These are phyloP conservation scores for Orchestes rusci DNA, from an alignment of 2,888 invertebrate genomes.

Conservation along the genomic window DNA sequence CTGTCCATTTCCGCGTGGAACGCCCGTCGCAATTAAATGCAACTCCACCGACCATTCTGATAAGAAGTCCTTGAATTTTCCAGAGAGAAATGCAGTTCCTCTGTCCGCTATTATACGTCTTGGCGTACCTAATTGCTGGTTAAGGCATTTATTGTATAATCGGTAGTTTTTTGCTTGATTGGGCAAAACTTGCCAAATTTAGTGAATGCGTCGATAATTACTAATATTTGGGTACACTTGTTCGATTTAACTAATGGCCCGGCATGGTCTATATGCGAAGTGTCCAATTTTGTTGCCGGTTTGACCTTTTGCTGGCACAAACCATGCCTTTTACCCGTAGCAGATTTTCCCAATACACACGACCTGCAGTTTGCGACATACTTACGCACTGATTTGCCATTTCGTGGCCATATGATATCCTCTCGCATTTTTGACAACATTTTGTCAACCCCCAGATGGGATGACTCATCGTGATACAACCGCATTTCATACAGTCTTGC, in stretches of 20 bases:
- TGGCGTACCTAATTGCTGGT: background rate
- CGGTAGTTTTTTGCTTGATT: slow-evolving; percentile 6
- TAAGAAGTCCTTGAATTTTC: background rate
- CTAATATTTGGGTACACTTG: slow-evolving; percentile 6
- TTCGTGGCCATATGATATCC: background rate
- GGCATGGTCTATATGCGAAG: slow-evolving; percentile 27
- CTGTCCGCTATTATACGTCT: slow-evolving; percentile 1
- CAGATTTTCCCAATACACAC: slow-evolving; percentile 20
- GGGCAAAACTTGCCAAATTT: slow-evolving; percentile 5
- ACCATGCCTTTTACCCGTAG: slow-evolving; percentile 22
- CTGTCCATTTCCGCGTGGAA: no score
- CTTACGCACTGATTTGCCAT: background rate
- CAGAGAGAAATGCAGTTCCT: background rate
- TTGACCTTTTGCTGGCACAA: slow-evolving; percentile 22
- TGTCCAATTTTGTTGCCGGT: slow-evolving; percentile 17
- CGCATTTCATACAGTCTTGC: no score
- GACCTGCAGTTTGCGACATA: background rate
- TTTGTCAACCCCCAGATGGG: no score
- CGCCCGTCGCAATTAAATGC: slow-evolving; percentile 1
- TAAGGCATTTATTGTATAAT: slow-evolving; percentile 5
- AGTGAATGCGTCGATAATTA: slow-evolving; percentile 2
- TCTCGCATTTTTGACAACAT: no score
- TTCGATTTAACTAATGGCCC: slow-evolving; percentile 21
- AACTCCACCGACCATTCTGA: background rate
- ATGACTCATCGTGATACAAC: no score